Conservation (phyloP, 2,113 vertebrate species). For the Antidorcas marsupialis region DNA sequence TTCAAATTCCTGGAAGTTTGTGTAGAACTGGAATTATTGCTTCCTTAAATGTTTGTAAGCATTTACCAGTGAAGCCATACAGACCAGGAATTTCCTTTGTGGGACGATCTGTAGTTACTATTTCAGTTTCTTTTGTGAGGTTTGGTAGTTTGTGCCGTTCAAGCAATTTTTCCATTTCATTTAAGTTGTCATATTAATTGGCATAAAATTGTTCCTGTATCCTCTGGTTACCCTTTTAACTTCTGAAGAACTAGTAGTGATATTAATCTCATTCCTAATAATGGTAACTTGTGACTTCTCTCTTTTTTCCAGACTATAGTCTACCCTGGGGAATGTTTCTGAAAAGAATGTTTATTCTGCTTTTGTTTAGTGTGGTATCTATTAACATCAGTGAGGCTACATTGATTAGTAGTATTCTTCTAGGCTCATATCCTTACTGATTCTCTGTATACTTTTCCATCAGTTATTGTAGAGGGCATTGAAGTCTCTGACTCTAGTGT, state of each 20-base stretch:
- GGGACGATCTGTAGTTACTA: background rate
- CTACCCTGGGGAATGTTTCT: background rate
- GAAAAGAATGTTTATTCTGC: background rate
- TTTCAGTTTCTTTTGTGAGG: background rate
- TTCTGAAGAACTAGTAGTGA: background rate
- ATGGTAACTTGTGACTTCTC: background rate
- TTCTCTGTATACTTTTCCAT: background rate
- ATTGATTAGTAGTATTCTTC: background rate
- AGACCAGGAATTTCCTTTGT: background rate
- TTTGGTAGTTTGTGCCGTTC: background rate
- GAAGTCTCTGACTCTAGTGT: background rate
- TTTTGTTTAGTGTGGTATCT: slow-evolving; percentile 1
- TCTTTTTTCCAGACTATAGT: background rate
- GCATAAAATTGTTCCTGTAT: background rate
- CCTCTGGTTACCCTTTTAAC: background rate
- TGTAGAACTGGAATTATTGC: background rate
- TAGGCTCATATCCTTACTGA: background rate
- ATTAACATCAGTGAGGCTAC: background rate
- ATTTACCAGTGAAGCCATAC: background rate
- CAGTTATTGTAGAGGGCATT: background rate
- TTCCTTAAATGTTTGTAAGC: background rate
- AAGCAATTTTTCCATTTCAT: background rate
- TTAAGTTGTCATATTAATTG: background rate
- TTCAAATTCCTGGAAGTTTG: background rate
- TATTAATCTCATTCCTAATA: background rate